Percentiles rank a stretch among this genome's conserved stretches.
Evolutionary conservation across 2,797 vertebrate species (phyloP).

Genomic region (Hapalemur alaotrensis): DNA sequence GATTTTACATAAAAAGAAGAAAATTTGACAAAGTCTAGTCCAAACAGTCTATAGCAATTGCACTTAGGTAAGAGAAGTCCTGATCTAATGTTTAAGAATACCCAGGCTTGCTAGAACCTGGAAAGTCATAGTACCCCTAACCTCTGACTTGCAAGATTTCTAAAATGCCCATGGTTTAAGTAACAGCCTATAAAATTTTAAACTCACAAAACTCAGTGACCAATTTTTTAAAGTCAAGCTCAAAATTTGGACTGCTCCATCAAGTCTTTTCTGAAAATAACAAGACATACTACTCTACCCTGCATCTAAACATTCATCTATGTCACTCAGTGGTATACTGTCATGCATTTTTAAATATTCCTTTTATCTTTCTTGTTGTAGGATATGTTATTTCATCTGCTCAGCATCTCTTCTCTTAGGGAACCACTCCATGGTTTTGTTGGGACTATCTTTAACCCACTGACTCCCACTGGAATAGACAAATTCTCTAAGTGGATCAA

Average conservation of each 20-base stretch:
- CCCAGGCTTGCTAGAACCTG: background rate
- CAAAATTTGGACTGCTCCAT: background rate
- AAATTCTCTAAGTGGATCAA: background rate
- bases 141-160: background rate
- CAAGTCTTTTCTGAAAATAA: background rate
- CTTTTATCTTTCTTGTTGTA: background rate
- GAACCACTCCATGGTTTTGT: background rate
- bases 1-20: conserved; percentile 34
- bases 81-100: background rate
- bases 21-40: background rate
- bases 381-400: background rate
- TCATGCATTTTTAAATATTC: background rate
- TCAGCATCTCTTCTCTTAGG: background rate
- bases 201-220: background rate
- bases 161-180: background rate
- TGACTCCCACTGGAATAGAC: background rate
- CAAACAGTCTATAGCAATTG: background rate
- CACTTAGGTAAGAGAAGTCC: background rate
- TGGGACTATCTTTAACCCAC: background rate
- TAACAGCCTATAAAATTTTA: background rate
- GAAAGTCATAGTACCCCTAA: background rate
- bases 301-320: background rate
- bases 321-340: background rate
- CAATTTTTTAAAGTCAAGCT: conserved; percentile 32
- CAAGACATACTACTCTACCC: background rate